phyloP scores from a whole-genome alignment of 2,113 vertebrate species.

The Chascanopsetta lugubris region DNA sequence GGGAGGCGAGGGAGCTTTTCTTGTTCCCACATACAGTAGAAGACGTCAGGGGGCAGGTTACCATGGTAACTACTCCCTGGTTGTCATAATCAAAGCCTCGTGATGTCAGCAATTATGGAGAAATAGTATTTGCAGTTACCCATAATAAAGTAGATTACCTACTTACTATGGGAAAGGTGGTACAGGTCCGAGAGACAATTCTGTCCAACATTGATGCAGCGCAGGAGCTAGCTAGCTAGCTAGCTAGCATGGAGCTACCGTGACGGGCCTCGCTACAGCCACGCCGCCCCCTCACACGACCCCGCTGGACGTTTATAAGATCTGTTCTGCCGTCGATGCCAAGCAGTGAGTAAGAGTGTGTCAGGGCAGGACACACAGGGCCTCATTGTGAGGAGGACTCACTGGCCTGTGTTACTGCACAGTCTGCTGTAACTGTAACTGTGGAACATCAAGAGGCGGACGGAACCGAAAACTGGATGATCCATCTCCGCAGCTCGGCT shows the following conservation, averaged over 20 bases:
- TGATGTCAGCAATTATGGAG: too few relatives aligned
- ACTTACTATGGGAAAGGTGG: too few relatives aligned
- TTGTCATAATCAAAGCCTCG: too few relatives aligned
- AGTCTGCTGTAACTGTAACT: neutral
- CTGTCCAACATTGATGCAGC: too few relatives aligned
- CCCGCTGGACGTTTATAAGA: constrained; percentile 38
- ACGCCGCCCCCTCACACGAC: neutral
- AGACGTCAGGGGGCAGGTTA: too few relatives aligned
- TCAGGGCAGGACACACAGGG: constrained; percentile 47
- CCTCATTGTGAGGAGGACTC: constrained; percentile 28
- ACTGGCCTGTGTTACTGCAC: neutral
- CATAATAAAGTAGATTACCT: too few relatives aligned
- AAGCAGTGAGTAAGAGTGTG: constrained; percentile 43
- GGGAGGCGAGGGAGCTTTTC: too few relatives aligned
- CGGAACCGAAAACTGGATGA: constrained; percentile 57
- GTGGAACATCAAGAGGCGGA: neutral
- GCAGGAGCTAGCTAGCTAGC: neutral
- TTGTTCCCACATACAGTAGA: too few relatives aligned
- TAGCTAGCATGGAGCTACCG: constrained; percentile 40
- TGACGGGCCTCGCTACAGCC: constrained; percentile 51
- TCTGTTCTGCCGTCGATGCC: neutral
- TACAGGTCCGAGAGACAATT: neutral
- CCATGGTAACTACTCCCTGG: too few relatives aligned
- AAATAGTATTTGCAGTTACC: too few relatives aligned
- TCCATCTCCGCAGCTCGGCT: constrained; percentile 14